Percentiles rank a stretch among this genome's conserved stretches.
Evolutionary conservation across 1,140 invertebrate species (phyloP).

Genomic region (Trichogramma pretiosum): DNA sequence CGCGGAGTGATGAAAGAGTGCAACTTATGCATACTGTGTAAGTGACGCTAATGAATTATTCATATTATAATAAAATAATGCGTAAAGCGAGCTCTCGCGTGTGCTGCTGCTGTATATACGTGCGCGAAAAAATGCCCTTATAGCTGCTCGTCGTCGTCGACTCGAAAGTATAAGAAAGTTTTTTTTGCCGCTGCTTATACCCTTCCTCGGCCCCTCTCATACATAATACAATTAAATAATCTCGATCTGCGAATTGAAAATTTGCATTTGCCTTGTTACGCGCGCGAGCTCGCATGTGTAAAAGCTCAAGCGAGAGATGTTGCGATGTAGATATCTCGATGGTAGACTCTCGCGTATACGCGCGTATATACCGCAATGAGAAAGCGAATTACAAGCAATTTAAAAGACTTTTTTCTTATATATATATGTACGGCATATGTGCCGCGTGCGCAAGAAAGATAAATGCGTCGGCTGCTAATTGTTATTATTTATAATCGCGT

Average conservation of each 20-base stretch:
- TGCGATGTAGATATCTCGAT: too few relatives aligned
- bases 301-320: too few relatives aligned
- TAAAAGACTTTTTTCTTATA: too few relatives aligned
- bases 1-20: constrained; percentile 36
- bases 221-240: constrained; percentile 12
- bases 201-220: not conserved
- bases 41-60: constrained; percentile 43
- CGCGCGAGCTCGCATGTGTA: too few relatives aligned
- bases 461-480: too few relatives aligned
- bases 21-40: constrained; percentile 42
- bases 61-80: constrained; percentile 46
- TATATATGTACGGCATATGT: too few relatives aligned
- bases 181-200: not conserved
- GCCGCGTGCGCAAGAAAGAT: too few relatives aligned
- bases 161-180: not conserved
- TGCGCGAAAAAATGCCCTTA: not conserved
- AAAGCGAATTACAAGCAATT: too few relatives aligned
- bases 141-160: not conserved
- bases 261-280: too few relatives aligned
- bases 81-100: constrained; percentile 15
- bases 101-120: not conserved
- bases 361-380: too few relatives aligned
- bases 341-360: too few relatives aligned
- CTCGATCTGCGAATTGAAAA: not conserved
- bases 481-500: too few relatives aligned